Conservation (phyloP, 2,888 invertebrate genomes). For the Sipha maydis region DNA sequence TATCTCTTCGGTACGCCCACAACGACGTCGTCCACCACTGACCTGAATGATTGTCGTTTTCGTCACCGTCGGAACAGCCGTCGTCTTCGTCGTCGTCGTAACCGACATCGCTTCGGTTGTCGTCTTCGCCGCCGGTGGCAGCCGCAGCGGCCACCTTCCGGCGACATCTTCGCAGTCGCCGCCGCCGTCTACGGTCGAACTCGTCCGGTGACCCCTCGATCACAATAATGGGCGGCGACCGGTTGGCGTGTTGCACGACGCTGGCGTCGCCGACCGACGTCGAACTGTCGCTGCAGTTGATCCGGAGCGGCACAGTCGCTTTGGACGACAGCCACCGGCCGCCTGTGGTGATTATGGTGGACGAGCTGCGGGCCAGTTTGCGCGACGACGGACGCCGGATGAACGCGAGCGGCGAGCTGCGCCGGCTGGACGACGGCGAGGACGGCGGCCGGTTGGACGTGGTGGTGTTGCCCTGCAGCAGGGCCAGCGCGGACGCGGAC, state of each 20-base stretch:
- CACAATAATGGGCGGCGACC: conserved; percentile 63
- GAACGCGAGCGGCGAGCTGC: conserved; percentile 69
- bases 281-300: conserved; percentile 69
- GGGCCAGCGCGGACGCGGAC: conserved; percentile 62
- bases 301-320: conserved; percentile 46
- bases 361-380: conserved; percentile 73
- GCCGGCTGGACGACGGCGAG: conserved; percentile 69
- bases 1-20: not conserved
- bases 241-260: conserved; percentile 38
- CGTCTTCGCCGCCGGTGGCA: not conserved
- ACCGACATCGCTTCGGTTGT: conserved; percentile 67
- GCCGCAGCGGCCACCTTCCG: conserved; percentile 63
- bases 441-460: conserved; percentile 63
- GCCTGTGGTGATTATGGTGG: conserved; percentile 64
- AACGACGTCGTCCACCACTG: conserved; percentile 65
- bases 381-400: conserved; percentile 80
- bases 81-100: conserved; percentile 68
- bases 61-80: not conserved
- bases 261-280: conserved; percentile 63
- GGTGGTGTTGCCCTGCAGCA: conserved; percentile 53
- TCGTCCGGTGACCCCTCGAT: conserved; percentile 67
- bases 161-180: conserved; percentile 69
- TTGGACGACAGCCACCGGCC: conserved; percentile 60
- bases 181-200: conserved; percentile 68
- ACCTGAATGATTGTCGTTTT: conserved; percentile 77